These are phyloP conservation scores for Noctuana brunneofusca DNA, from an alignment of 2,888 invertebrate genomes.

Conservation along the genomic window DNA sequence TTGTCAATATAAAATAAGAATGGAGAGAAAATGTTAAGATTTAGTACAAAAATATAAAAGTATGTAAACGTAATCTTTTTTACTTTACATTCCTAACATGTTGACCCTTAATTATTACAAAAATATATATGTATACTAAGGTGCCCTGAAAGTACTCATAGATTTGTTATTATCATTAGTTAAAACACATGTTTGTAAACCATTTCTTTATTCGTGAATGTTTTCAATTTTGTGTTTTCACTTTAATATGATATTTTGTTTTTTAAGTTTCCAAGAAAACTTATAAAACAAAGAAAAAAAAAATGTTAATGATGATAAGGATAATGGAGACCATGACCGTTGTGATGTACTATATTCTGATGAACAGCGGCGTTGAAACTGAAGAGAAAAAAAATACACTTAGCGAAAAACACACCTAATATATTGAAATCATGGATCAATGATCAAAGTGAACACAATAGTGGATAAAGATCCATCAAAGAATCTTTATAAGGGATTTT, in stretches of 20 bases:
- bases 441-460: too few species aligned
- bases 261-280: not conserved
- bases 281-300: not conserved
- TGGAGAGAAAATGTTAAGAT: too few species aligned
- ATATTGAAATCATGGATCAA: too few species aligned
- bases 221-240: not conserved
- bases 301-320: slow-evolving; percentile 31
- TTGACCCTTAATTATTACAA: too few species aligned
- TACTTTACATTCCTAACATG: too few species aligned
- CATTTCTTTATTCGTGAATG: not conserved
- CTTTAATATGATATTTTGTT: not conserved
- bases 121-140: too few species aligned
- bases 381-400: slow-evolving; percentile 40
- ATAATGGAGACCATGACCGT: slow-evolving; percentile 63
- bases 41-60: too few species aligned
- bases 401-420: slow-evolving; percentile 1
- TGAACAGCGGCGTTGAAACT: slow-evolving; percentile 84
- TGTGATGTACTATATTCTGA: slow-evolving; percentile 75
- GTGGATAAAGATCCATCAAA: too few species aligned
- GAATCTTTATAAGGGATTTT: too few species aligned
- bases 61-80: too few species aligned
- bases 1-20: not conserved
- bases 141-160: too few species aligned
- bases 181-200: not conserved
- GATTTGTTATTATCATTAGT: too few species aligned